Percentiles rank a stretch among this genome's conserved stretches.
Conservation (phyloP, 1,140 invertebrate genomes). For the Drosophila kohkoa region DNA sequence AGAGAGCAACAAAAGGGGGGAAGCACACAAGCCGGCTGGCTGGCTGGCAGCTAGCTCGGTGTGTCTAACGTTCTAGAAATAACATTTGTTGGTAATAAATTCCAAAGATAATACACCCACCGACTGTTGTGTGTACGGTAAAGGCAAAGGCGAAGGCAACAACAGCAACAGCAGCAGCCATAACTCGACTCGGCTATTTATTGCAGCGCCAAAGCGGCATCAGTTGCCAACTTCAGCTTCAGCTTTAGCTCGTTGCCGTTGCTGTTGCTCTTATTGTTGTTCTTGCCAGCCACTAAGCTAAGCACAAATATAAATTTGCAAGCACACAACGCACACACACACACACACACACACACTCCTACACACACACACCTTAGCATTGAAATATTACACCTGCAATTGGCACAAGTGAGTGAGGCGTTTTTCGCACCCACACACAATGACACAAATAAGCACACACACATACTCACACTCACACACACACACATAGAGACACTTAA, state of each 20-base stretch:
- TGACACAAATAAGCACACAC: slow-evolving; percentile 30
- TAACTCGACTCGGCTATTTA: slow-evolving; percentile 70
- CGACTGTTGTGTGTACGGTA: slow-evolving; percentile 36
- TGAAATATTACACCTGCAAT: slow-evolving; percentile 82
- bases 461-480: slow-evolving; percentile 19
- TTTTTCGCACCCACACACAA: slow-evolving; percentile 54
- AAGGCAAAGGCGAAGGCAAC: slow-evolving; percentile 28
- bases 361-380: slow-evolving; percentile 29
- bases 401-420: slow-evolving; percentile 51
- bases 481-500: slow-evolving; percentile 11
- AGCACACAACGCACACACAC: slow-evolving; percentile 30
- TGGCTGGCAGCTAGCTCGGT: slow-evolving; percentile 17
- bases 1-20: neutral
- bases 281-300: slow-evolving; percentile 55
- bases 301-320: slow-evolving; percentile 74
- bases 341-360: slow-evolving; percentile 10
- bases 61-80: slow-evolving; percentile 81
- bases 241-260: slow-evolving; percentile 3
- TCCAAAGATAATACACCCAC: slow-evolving; percentile 82
- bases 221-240: slow-evolving; percentile 43
- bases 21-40: neutral
- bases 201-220: slow-evolving; percentile 56
- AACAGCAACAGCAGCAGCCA: slow-evolving; percentile 43
- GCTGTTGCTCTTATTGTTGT: slow-evolving; percentile 14
- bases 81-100: slow-evolving; percentile 82